These are phyloP conservation scores for Eurytoma californica DNA, from an alignment of 2,888 invertebrate species.

Conservation along the genomic window DNA sequence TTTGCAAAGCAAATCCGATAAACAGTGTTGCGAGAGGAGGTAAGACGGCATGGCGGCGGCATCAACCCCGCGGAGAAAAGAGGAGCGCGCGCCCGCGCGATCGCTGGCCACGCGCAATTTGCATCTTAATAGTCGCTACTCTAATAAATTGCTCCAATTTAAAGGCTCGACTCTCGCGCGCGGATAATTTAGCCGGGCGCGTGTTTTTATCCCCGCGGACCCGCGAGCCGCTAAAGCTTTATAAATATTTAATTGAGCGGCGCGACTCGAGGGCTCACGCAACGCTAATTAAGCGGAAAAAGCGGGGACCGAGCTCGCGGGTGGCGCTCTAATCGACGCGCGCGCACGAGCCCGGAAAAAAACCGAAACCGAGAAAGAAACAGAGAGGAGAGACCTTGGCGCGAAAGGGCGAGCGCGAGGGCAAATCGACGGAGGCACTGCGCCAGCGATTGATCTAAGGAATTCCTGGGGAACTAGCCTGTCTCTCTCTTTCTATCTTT, in stretches of 20 bases:
- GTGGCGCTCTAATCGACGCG: slow-evolving; percentile 2
- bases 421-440: slow-evolving; percentile 17
- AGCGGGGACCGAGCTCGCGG: neutral
- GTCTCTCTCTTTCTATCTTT: neutral
- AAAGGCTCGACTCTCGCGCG: neutral
- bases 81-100: slow-evolving; percentile 15
- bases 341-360: neutral
- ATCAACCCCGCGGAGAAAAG: neutral
- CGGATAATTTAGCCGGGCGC: slow-evolving; percentile 26
- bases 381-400: slow-evolving; percentile 2
- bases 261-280: slow-evolving; percentile 27
- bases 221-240: slow-evolving; percentile 24
- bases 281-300: slow-evolving; percentile 35
- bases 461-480: slow-evolving; percentile 25
- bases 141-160: slow-evolving; percentile 47
- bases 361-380: neutral
- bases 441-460: slow-evolving; percentile 46
- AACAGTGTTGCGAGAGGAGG: neutral
- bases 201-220: neutral
- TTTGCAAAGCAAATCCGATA: slow-evolving; percentile 22
- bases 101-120: slow-evolving; percentile 23
- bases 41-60: neutral
- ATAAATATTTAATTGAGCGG: slow-evolving; percentile 42
- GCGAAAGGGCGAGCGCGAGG: neutral
- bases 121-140: slow-evolving; percentile 38